Percentiles rank a stretch among this genome's conserved stretches.
These are phyloP conservation scores for Indicator indicator DNA, from an alignment of 2,113 vertebrate genomes.

Conservation along the genomic window DNA sequence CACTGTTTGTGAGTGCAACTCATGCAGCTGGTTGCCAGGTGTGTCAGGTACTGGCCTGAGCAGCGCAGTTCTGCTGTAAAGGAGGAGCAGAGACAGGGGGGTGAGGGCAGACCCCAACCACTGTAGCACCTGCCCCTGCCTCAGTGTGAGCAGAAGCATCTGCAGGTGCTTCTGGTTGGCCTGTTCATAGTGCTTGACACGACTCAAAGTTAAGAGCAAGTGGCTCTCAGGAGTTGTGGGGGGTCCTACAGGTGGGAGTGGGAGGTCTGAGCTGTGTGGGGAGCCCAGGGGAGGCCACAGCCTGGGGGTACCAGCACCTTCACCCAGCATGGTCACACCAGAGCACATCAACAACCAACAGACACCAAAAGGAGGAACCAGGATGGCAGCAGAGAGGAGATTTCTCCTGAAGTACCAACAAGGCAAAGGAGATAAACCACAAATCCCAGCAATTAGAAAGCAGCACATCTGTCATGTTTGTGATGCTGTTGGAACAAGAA, in stretches of 20 bases:
- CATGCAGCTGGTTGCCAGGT: not conserved
- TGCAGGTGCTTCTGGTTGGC: not conserved
- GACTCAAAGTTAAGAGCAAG: rapidly evolving
- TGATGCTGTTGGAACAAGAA: not conserved
- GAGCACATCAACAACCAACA: not conserved
- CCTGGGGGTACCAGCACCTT: too few relatives aligned
- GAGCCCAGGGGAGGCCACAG: rapidly evolving
- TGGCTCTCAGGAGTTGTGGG: rapidly evolving
- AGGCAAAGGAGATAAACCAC: not conserved
- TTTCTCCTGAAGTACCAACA: not conserved
- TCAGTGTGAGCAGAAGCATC: rapidly evolving
- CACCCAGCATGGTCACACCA: not conserved
- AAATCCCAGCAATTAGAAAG: conserved; percentile 22
- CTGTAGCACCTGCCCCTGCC: rapidly evolving
- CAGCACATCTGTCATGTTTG: conserved; percentile 24
- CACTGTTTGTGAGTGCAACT: not conserved
- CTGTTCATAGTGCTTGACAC: rapidly evolving
- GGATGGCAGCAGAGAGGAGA: not conserved
- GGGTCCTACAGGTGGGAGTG: not conserved
- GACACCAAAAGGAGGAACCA: not conserved
- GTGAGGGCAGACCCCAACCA: not conserved
- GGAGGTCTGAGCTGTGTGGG: rapidly evolving
- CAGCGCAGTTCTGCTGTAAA: too few relatives aligned
- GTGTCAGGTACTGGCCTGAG: not conserved
- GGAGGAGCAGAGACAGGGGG: not conserved